Evolutionary conservation across 92 coral and sea anemone species (phyloP).

Genomic region (Parazoanthus atlanticus): DNA sequence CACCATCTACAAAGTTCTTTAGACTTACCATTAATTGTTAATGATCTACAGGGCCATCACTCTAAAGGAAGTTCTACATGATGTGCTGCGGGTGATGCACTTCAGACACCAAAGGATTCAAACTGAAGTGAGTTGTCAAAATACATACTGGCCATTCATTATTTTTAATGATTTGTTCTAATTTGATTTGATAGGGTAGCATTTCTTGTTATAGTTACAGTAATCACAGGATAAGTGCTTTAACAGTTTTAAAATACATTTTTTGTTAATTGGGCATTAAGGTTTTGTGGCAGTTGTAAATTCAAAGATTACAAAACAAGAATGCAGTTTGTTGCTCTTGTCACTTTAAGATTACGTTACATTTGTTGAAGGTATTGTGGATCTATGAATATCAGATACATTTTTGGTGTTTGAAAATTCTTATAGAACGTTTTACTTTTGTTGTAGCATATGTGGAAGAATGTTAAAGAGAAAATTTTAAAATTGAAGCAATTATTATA

Average conservation of each 20-base stretch:
- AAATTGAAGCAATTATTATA: neutral
- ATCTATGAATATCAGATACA: neutral
- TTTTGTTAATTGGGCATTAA: no score
- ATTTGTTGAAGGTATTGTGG: neutral
- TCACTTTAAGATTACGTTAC: no score
- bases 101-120: constrained; percentile 19
- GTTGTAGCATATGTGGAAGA: neutral
- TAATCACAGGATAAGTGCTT: no score
- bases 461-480: no score
- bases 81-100: neutral
- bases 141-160: neutral
- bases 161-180: no score
- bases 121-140: neutral
- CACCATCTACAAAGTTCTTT: no score
- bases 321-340: no score
- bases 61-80: constrained; percentile 12
- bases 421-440: neutral
- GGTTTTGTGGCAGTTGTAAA: no score
- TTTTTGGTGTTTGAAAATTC: neutral
- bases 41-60: neutral
- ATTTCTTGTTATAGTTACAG: no score
- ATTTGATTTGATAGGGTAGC: no score
- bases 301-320: no score
- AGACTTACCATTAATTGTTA: neutral
- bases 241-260: no score